Evolutionary conservation across 2,888 invertebrate genomes (phyloP), one percentile per base, ranked within the genome.

Genomic region (Epsilonema sp.): DNA sequence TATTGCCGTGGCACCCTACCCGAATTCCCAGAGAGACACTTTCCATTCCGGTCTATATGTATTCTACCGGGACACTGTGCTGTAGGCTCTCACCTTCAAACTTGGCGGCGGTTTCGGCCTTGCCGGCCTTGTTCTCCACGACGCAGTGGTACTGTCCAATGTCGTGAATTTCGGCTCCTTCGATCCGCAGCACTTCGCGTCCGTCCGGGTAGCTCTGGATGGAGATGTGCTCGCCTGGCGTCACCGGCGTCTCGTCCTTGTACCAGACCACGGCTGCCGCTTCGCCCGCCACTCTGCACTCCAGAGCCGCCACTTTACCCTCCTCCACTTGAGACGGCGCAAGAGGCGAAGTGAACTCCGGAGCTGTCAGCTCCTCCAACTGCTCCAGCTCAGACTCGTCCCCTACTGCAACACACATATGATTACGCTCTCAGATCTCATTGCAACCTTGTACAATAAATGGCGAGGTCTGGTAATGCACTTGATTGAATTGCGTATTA

Each of bases 241-340:
- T 69, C n/a, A 48, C 4, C 8, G 43, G 43, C 31, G 21, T 24
- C 44, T 37, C 43, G 40, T 85, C 78, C 63, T 86, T 86, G 66
- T 73, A 43, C 43, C 43, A 43, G 19, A 23, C 23, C 11, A 43
- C 16, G 3, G 3, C 25, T 3, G 3, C n/a, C 19, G 19, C 26
- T 8, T 43, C 20, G 31, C 43, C 43, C 5, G 43, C 25, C 5
- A 43, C 43, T 13, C 8, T 13, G 26, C 43, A 43, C 23, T 43
- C 44, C n/a, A 47, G 23, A 13, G 45, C 44, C 2, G 47, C 47
- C 8, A 24, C 16, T 37, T 21, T 37, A 16, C 47, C 47, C 23
- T 47, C 47, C 13, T 44, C 31, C 19, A 21, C 47, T 37, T 44
- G 24, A 13, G 3, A 21, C 16, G 22, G 25, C 20, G 36, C 20